These are phyloP conservation scores for Armadillidium nasatum DNA, from an alignment of 1,140 invertebrate species.

Conservation along the genomic window DNA sequence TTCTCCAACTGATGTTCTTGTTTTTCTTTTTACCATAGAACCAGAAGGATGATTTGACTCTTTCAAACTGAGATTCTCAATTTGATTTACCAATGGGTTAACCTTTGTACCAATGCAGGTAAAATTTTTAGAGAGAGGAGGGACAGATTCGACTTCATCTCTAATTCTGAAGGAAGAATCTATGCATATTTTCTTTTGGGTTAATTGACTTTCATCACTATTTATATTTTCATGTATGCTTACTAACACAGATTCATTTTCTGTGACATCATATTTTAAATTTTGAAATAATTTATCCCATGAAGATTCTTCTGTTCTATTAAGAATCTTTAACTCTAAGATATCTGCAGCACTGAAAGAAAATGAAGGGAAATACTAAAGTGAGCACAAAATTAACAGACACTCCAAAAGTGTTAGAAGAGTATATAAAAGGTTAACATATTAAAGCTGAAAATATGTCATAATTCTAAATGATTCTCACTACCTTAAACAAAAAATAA, in stretches of 20 bases:
- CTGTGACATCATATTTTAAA: background rate
- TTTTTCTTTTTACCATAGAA: background rate
- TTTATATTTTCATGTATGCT: background rate
- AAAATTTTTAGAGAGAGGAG: background rate
- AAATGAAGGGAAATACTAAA: too few relatives aligned
- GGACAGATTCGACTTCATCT: background rate
- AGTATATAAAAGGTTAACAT: too few relatives aligned
- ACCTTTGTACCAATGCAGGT: background rate
- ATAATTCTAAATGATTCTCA: too few relatives aligned
- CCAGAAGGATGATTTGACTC: background rate
- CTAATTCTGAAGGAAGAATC: background rate
- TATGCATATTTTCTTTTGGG: background rate
- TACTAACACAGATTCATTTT: background rate
- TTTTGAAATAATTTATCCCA: background rate
- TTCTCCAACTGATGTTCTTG: conserved; percentile 13
- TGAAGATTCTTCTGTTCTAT: background rate
- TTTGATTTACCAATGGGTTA: background rate
- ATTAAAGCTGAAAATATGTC: too few relatives aligned
- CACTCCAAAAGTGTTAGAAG: too few relatives aligned
- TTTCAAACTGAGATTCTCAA: background rate
- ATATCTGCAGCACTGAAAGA: conserved; percentile 3
- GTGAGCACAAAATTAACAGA: too few relatives aligned
- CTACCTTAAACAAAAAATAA: too few relatives aligned
- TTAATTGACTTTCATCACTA: background rate
- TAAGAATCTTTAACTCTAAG: background rate